Evolutionary conservation across 2,888 invertebrate species (phyloP).

Genomic region (Erebia ligea): DNA sequence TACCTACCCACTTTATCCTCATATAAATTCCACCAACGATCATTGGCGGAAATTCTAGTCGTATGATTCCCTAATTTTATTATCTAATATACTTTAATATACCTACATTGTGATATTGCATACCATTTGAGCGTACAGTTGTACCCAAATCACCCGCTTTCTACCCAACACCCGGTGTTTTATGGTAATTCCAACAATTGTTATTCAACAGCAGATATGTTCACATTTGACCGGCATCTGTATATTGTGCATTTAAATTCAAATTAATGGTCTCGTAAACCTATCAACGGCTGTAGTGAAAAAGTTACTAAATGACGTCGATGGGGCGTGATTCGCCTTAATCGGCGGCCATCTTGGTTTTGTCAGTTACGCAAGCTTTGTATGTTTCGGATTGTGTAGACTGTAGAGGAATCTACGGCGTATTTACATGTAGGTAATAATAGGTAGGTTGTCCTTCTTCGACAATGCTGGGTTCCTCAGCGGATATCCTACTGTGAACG

Average conservation of each 20-base stretch:
- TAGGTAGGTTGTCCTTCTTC: not conserved
- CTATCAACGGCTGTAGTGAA: conserved; percentile 76
- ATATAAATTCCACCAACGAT: conserved; percentile 40
- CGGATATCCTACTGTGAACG: not conserved
- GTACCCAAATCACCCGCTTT: conserved; percentile 83
- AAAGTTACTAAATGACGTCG: conserved; percentile 67
- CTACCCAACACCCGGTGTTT: conserved; percentile 81
- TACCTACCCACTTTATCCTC: conserved; percentile 7
- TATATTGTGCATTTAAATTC: conserved; percentile 77
- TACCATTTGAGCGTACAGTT: conserved; percentile 68
- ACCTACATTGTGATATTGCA: conserved; percentile 45
- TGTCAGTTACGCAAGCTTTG: conserved; percentile 46
- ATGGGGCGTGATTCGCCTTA: conserved; percentile 72
- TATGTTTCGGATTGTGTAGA: not conserved
- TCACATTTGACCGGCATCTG: conserved; percentile 82
- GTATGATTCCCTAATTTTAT: conserved; percentile 69
- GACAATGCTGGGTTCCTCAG: not conserved
- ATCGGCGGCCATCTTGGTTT: conserved; percentile 73
- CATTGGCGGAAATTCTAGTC: conserved; percentile 69
- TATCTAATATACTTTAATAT: conserved; percentile 66
- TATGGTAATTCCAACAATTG: conserved; percentile 79
- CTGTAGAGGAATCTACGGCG: too few relatives aligned
- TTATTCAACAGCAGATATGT: conserved; percentile 73
- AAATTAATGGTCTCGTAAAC: conserved; percentile 80
- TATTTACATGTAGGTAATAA: not conserved